Percentiles rank a stretch among this genome's conserved stretches.
Evolutionary conservation across 2,888 invertebrate species (phyloP).

Genomic region (Agapetus fuscipes): DNA sequence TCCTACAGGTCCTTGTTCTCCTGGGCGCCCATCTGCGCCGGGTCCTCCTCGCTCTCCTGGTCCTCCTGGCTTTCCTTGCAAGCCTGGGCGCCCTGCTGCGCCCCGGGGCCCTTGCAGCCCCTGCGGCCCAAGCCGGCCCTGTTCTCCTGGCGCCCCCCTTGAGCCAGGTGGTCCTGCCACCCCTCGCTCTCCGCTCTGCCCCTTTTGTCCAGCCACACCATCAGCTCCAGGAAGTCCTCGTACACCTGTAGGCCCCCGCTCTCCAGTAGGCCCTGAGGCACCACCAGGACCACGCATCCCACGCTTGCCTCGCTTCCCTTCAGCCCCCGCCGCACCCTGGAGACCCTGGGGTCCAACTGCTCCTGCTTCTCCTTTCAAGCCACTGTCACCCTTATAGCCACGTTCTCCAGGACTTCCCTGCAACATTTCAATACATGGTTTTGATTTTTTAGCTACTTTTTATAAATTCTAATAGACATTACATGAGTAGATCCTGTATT

Average conservation of each 20-base stretch:
- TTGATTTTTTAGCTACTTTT: not conserved
- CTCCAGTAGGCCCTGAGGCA: constrained; percentile 60
- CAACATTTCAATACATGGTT: constrained; percentile 10
- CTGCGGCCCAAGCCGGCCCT: constrained; percentile 56
- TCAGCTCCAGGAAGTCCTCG: constrained; percentile 67
- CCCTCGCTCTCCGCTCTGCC: constrained; percentile 64
- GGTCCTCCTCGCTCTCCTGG: constrained; percentile 65
- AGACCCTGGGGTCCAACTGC: constrained; percentile 63
- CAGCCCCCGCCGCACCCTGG: constrained; percentile 63
- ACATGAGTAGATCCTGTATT: constrained; percentile 4
- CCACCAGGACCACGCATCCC: constrained; percentile 71
- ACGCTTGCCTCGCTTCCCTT: constrained; percentile 74
- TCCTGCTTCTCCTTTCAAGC: constrained; percentile 68
- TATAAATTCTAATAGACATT: no score
- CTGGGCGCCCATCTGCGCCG: constrained; percentile 78
- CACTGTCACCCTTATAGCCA: constrained; percentile 70
- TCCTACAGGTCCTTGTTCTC: constrained; percentile 73
- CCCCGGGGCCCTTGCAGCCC: constrained; percentile 58
- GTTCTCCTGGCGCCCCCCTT: constrained; percentile 54
- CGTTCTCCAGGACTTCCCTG: constrained; percentile 70
- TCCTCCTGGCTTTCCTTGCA: constrained; percentile 58
- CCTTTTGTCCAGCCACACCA: constrained; percentile 67
- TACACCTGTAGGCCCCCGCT: constrained; percentile 56
- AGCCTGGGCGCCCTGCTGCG: constrained; percentile 57
- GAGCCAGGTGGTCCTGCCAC: constrained; percentile 28